phyloP scores from a whole-genome alignment of 2,113 vertebrate genomes.

The Buteo buteo region DNA sequence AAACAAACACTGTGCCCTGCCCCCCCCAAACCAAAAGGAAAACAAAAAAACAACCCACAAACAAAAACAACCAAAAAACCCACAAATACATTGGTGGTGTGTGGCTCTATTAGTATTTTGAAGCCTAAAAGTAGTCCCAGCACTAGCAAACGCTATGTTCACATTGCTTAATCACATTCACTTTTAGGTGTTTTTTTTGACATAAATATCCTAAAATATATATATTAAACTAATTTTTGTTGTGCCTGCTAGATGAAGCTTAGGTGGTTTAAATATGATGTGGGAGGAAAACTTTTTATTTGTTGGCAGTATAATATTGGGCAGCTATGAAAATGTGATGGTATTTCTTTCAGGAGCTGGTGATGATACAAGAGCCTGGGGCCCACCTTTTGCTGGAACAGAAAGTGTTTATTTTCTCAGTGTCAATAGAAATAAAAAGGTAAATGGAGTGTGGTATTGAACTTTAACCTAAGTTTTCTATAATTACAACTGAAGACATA shows the following conservation, averaged over 20 bases:
- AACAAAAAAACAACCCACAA: background rate
- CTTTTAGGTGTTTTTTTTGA: background rate
- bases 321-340: background rate
- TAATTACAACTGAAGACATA: background rate
- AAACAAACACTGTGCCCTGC: background rate
- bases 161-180: background rate
- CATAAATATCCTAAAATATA: background rate
- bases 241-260: background rate
- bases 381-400: conserved; percentile 84
- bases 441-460: conserved; percentile 17
- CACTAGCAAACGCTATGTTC: background rate
- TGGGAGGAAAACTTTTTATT: background rate
- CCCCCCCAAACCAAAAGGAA: background rate
- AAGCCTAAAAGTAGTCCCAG: background rate
- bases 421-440: conserved; percentile 95
- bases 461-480: background rate
- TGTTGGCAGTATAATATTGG: background rate
- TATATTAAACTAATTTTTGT: background rate
- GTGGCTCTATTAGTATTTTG: background rate
- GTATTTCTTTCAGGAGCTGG: conserved; percentile 79
- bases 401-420: conserved; percentile 96
- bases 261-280: background rate
- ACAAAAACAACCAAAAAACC: background rate
- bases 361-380: conserved; percentile 93
- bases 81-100: background rate